Evolutionary conservation across 2,797 vertebrate genomes (phyloP).

Genomic region (Danio aesculapii): DNA sequence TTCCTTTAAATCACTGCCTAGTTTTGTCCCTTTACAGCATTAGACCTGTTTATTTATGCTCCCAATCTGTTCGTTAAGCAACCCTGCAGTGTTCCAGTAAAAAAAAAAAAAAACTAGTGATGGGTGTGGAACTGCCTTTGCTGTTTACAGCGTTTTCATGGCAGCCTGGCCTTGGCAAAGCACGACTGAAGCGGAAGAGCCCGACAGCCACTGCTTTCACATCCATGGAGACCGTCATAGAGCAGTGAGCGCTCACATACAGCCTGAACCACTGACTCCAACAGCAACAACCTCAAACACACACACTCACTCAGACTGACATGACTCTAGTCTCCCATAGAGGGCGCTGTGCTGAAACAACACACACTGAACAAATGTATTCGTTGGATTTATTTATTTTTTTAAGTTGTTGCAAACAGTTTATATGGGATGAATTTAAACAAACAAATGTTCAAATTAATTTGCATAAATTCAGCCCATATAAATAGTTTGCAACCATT

Average conservation of each 20-base stretch:
- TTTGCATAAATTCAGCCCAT: too few relatives aligned
- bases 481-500: too few relatives aligned
- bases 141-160: constrained; percentile 72
- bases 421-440: too few relatives aligned
- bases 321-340: not conserved
- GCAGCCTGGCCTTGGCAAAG: constrained; percentile 64
- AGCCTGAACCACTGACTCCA: too few relatives aligned
- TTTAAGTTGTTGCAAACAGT: too few relatives aligned
- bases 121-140: not conserved
- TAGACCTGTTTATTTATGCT: not conserved
- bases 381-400: too few relatives aligned
- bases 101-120: not conserved
- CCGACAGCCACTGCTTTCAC: constrained; percentile 69
- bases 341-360: not conserved
- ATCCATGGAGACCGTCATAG: constrained; percentile 69
- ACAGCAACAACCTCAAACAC: too few relatives aligned
- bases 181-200: constrained; percentile 70
- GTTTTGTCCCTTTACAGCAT: not conserved
- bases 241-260: too few relatives aligned
- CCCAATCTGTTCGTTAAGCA: not conserved
- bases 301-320: not conserved
- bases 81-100: not conserved
- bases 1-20: not conserved
- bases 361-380: not conserved
- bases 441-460: too few relatives aligned